Evolutionary conservation across 2,888 invertebrate genomes (phyloP).

Genomic region (Rhyacophila evoluta): DNA sequence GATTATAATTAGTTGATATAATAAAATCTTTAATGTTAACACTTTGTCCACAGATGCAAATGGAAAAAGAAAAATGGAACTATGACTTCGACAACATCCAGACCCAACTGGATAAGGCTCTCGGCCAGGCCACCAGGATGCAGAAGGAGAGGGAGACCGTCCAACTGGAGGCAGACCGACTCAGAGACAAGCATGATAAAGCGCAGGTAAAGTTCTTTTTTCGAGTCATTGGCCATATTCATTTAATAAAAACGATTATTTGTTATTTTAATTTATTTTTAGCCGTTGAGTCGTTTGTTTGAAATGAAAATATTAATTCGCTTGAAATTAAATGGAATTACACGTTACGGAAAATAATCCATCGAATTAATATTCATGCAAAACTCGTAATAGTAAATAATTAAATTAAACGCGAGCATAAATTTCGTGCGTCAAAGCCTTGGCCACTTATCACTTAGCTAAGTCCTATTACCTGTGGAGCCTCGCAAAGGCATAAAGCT

Average conservation of each 20-base stretch:
- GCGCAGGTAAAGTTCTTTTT: slow-evolving; percentile 86
- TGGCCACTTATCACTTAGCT: neutral
- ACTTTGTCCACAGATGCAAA: slow-evolving; percentile 76
- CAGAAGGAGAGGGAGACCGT: slow-evolving; percentile 92
- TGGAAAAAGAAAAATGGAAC: slow-evolving; percentile 90
- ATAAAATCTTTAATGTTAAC: too few species aligned
- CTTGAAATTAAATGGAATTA: too few species aligned
- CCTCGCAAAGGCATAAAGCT: neutral
- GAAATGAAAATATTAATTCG: too few species aligned
- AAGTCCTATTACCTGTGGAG: neutral
- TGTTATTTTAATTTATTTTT: too few species aligned
- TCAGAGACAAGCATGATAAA: slow-evolving; percentile 91
- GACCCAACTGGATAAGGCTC: slow-evolving; percentile 90
- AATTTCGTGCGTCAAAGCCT: neutral
- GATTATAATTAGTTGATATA: too few species aligned
- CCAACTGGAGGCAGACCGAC: slow-evolving; percentile 85
- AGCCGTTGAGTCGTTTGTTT: too few species aligned
- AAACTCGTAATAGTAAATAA: too few species aligned
- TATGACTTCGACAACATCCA: slow-evolving; percentile 93
- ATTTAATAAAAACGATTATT: too few species aligned
- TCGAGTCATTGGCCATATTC: too few species aligned
- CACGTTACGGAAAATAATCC: too few species aligned
- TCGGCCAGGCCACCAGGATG: slow-evolving; percentile 86
- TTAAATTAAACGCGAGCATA: too few species aligned
- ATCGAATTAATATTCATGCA: too few species aligned